These are phyloP conservation scores for Clarias macrocephalus DNA, from an alignment of 2,113 vertebrate species.

Conservation along the genomic window DNA sequence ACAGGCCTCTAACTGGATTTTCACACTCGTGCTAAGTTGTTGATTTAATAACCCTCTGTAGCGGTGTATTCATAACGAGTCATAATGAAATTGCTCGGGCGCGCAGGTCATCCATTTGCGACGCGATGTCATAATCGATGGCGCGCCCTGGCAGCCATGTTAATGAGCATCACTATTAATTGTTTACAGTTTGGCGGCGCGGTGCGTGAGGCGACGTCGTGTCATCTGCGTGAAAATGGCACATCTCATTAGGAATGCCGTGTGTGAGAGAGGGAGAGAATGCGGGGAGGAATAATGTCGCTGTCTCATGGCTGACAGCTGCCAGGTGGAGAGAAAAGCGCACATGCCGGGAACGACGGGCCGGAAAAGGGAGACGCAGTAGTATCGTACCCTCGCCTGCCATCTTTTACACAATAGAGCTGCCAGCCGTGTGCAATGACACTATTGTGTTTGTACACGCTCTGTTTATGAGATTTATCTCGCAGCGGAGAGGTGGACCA, in stretches of 20 bases:
- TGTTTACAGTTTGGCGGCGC: slow-evolving; percentile 85
- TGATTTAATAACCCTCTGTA: slow-evolving; percentile 89
- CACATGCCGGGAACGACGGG: slow-evolving; percentile 68
- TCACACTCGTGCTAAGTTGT: slow-evolving; percentile 90
- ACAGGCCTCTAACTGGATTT: slow-evolving; percentile 91
- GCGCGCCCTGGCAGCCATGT: slow-evolving; percentile 79
- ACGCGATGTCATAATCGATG: slow-evolving; percentile 90
- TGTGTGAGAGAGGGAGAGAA: slow-evolving; percentile 50
- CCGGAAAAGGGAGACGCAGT: slow-evolving; percentile 60
- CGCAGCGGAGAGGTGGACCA: slow-evolving; percentile 53
- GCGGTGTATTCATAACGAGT: slow-evolving; percentile 88
- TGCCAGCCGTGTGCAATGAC: slow-evolving; percentile 75
- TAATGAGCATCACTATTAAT: slow-evolving; percentile 98
- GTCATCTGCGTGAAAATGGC: slow-evolving; percentile 90
- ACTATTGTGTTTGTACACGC: slow-evolving; percentile 76
- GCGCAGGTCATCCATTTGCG: slow-evolving; percentile 83
- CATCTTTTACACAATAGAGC: slow-evolving; percentile 73
- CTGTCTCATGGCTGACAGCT: slow-evolving; percentile 80
- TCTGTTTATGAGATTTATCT: slow-evolving; percentile 73
- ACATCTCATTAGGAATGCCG: slow-evolving; percentile 93
- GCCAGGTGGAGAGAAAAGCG: slow-evolving; percentile 69
- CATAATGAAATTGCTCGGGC: slow-evolving; percentile 79
- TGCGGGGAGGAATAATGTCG: slow-evolving; percentile 69
- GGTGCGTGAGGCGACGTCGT: slow-evolving; percentile 87
- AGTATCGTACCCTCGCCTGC: slow-evolving; percentile 75